Evolutionary conservation across 92 coral and sea anemone genomes (phyloP), one percentile per base, ranked within the genome.

Genomic region (Actinostola sp.): DNA sequence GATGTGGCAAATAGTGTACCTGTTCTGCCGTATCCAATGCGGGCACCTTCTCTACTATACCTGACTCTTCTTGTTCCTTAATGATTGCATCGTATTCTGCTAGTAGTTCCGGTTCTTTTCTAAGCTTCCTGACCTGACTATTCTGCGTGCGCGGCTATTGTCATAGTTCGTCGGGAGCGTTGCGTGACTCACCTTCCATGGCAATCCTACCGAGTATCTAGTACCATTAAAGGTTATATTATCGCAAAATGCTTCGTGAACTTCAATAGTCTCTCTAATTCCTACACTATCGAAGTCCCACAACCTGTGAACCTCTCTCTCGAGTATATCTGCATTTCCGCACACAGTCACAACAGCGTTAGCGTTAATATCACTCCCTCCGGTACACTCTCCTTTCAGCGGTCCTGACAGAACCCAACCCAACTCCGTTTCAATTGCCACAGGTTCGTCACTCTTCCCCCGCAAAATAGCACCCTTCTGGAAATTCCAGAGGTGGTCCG

Each of bases 321-420:
- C 87, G 0, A 15, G 58, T 64, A 46, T 0, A 9, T 0, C 2
- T 2, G 2, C 64, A 26, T 66, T 1, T 19, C 24, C 24, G n/a
- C n/a, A n/a, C n/a, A n/a, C n/a, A 0, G 44, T 33, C 0, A 24
- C 53, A 12, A 29, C 53, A 0, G 1, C 13, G 31, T 34, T 34
- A 0, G 2, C 2, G 15, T 12, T 25, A 0, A 54, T 6, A 0
- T 28, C 20, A 0, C 0, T 19, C 1, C 19, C 29, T 17, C 32
- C 24, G 9, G 51, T 19, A 0, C 34, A 13, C 16, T 1, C 46
- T 8, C 42, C 1, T 31, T 44, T 44, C 59, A 82, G n/a, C 28
- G 88, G 88, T 9, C 88, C 92, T 53, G 88, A 71, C 23, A 87
- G 31, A 17, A 87, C 85, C 88, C 85, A 82, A 17, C 92, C 92